These are phyloP conservation scores for Panthera tigris DNA, from an alignment of 2,113 vertebrate species.

Conservation along the genomic window DNA sequence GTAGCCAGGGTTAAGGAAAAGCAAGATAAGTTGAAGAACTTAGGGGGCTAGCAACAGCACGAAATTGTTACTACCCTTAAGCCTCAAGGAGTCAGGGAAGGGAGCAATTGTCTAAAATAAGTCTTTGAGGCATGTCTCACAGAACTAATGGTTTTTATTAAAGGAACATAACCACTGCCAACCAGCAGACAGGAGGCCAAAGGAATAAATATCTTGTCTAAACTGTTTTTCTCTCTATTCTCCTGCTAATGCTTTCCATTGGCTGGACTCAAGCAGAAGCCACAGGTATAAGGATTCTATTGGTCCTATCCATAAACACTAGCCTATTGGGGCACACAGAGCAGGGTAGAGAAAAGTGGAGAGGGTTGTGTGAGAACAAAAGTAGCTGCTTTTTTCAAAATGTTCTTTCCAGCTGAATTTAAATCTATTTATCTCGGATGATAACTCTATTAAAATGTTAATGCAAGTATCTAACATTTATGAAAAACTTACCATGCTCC, in stretches of 20 bases:
- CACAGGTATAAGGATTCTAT: neutral
- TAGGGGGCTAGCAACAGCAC: neutral
- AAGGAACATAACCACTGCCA: neutral
- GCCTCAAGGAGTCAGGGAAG: neutral
- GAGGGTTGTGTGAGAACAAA: neutral
- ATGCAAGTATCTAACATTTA: neutral
- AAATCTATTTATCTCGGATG: neutral
- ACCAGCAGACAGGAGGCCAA: neutral
- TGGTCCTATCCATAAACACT: neutral
- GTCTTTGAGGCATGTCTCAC: neutral
- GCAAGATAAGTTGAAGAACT: neutral
- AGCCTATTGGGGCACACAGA: neutral
- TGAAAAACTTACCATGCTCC: neutral
- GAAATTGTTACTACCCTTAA: neutral
- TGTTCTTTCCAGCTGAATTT: neutral
- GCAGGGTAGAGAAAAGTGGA: neutral
- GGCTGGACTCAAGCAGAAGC: slow-evolving; percentile 4
- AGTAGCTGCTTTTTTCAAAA: neutral
- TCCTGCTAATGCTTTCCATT: neutral
- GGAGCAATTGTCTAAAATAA: neutral
- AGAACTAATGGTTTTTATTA: neutral
- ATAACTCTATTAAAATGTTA: neutral
- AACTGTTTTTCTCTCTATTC: neutral
- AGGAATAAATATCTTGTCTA: neutral
- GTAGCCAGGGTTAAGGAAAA: neutral